Evolutionary conservation across 1,140 invertebrate species (phyloP), one percentile per base, ranked within the genome.

Genomic region (Heliothis subflexa): DNA sequence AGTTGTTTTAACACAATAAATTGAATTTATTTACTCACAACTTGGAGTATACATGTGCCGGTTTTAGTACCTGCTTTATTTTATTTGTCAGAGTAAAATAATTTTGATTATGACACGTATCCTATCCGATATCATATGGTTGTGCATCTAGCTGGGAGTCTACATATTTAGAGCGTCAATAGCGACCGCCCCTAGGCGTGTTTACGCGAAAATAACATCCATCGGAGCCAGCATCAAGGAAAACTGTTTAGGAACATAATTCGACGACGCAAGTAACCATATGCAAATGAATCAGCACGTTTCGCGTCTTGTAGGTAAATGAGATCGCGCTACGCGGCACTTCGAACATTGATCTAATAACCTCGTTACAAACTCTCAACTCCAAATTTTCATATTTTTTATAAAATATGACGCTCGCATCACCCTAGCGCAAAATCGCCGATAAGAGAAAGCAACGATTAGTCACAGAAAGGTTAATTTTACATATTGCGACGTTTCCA

Each of bases 281-380:
- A 93, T 93, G 90, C 85, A 89, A 94, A 94, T 92, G 92, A 94
- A 90, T 94, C 91, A 93, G 91, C 88, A 91, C 87, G 86, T 93
- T 93, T 92, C 74, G 78, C 73, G 78, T 77, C 68, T 79, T 75
- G 78, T 90, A 86, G 79, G 86, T 85, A 90, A 90, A 86, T 88
- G 85, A 89, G 84, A 90, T 78, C 87, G 81, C 86, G 86, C 92
- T 89, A 94, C 92, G 92, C 91, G 92, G 91, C 92, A 93, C 88
- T 91, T 88, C 84, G 84, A 91, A 85, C 85, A 86, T 80, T 84
- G 91, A 87, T 93, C 90, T 85, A 94, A 91, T 94, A 94, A 94
- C 93, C 93, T 93, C 92, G 89, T 89, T 93, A 85, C 61, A 47
- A 64, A 82, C 79, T 75, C 79, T 50, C 59, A 78, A 77, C n/a